A percentile compares a stretch with the other conserved stretches of the same genome.
phyloP scores from a whole-genome alignment of 1,140 invertebrate genomes.

The Arctopsyche grandis region DNA sequence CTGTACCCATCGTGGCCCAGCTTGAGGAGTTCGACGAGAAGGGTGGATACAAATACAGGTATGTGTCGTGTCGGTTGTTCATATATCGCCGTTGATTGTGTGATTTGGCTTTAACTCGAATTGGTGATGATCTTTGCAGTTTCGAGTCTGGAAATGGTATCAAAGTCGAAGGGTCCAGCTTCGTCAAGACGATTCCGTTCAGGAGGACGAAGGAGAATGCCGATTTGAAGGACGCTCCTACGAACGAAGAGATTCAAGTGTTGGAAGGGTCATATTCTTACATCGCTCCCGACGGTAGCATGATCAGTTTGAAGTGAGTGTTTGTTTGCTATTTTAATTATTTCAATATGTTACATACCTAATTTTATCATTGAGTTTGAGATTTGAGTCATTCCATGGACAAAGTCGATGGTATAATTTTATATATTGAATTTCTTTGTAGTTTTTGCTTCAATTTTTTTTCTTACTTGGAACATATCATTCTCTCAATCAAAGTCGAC shows the following conservation, averaged over 20 bases:
- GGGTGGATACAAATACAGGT: slow-evolving; percentile 68
- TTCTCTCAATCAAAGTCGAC: too few species aligned
- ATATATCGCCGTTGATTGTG: not conserved
- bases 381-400: not conserved
- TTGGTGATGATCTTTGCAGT: slow-evolving; percentile 56
- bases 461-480: too few species aligned
- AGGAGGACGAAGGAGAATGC: slow-evolving; percentile 63
- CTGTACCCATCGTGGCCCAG: slow-evolving; percentile 66
- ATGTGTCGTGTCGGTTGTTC: too few species aligned
- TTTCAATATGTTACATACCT: slow-evolving; percentile 13
- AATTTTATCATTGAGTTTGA: too few species aligned
- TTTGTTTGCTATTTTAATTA: slow-evolving; percentile 7
- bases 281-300: slow-evolving; percentile 71
- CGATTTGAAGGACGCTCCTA: slow-evolving; percentile 64
- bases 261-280: slow-evolving; percentile 74
- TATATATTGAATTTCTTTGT: not conserved
- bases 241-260: slow-evolving; percentile 66
- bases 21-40: slow-evolving; percentile 66
- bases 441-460: too few species aligned
- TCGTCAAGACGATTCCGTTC: slow-evolving; percentile 67
- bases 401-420: not conserved
- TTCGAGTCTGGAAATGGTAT: slow-evolving; percentile 75
- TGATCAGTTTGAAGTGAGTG: slow-evolving; percentile 66
- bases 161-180: slow-evolving; percentile 70
- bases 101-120: too few species aligned